Evolutionary conservation across 2,888 invertebrate species (phyloP), one percentile per base, ranked within the genome.

Genomic region (Sesia bembeciformis): DNA sequence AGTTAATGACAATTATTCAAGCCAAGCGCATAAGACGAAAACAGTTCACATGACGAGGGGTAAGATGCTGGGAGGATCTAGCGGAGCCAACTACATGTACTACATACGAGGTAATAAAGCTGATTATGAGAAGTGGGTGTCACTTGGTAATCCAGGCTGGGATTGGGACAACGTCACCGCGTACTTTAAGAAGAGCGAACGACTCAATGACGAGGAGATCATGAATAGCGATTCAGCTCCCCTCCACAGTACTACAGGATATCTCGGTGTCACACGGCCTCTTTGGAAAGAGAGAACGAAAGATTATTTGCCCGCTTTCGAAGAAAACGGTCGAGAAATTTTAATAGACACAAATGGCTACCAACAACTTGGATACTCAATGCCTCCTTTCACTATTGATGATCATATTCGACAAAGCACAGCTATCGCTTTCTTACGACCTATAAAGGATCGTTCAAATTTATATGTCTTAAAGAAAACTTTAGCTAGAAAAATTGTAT

Each of bases 91-190:
- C 23, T 52, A 41, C 42, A 52, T 52, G 52, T 52, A 1, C 5
- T 52, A 43, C 4, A 42, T 52, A 4, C 8, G 52, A 42, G 52
- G 52, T 38, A 52, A 52, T 23, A 52, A 52, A 42, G 8, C 8
- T 3, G 39, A 52, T 40, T 52, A 40, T 23, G 70, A 90, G 0
- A 82, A 90, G 55, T 79, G 93, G 60, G 64, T 77, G 4, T 68
- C 82, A 42, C 42, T n/a, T 3, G 52, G 52, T 4, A 23, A 39
- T 5, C 4, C 4, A 6, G 52, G 52, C 23, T 52, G 52, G 52
- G 52, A 42, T 38, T 52, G 23, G 23, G 52, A 52, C 4, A 52
- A 41, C 38, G 41, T 41, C 38, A 42, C 42, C 7, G 4, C 4
- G 4, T 52, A 52, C 23, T 52, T 41, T 7, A 52, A 41, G 4